Percentiles rank a stretch among this genome's conserved stretches.
Conservation (phyloP, 2,888 invertebrate species). For the Acheta domesticus region DNA sequence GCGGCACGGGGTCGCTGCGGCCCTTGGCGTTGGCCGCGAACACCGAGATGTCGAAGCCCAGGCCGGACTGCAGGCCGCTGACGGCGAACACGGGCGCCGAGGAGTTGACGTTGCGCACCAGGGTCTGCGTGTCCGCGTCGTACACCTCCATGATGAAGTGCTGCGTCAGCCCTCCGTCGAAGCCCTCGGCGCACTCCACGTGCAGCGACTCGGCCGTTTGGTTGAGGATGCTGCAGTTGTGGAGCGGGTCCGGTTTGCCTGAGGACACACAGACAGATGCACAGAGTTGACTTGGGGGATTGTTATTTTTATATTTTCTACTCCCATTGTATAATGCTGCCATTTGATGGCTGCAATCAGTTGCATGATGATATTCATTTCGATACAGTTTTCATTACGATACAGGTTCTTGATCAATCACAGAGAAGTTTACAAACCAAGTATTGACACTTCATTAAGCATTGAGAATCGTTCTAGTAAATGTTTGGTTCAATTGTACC, state of each 20-base stretch:
- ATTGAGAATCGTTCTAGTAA: too few species aligned
- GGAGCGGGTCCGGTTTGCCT: slow-evolving; percentile 71
- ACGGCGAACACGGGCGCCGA: slow-evolving; percentile 62
- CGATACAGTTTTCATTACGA: too few species aligned
- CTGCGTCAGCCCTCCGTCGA: slow-evolving; percentile 72
- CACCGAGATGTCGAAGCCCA: slow-evolving; percentile 64
- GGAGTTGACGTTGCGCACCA: slow-evolving; percentile 58
- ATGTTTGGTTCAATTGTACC: too few species aligned
- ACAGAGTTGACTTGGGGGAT: too few species aligned
- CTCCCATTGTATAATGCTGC: too few species aligned
- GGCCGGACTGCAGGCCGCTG: slow-evolving; percentile 63
- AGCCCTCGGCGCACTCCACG: slow-evolving; percentile 71
- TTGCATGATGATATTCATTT: too few species aligned
- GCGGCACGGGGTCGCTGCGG: slow-evolving; percentile 60
- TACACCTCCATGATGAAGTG: slow-evolving; percentile 70
- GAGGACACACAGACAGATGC: slow-evolving; percentile 31
- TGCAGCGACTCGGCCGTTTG: slow-evolving; percentile 68
- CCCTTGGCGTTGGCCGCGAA: slow-evolving; percentile 72
- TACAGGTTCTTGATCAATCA: too few species aligned
- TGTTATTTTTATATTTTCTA: too few species aligned
- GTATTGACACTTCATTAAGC: too few species aligned
- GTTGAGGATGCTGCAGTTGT: slow-evolving; percentile 70
- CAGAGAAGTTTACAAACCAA: too few species aligned
- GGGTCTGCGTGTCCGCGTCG: slow-evolving; percentile 51
- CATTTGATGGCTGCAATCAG: too few species aligned